Percentiles rank a stretch among this genome's conserved stretches.
These are phyloP conservation scores for Pseudochirops corinnae DNA, from an alignment of 2,797 vertebrate genomes.

Conservation along the genomic window DNA sequence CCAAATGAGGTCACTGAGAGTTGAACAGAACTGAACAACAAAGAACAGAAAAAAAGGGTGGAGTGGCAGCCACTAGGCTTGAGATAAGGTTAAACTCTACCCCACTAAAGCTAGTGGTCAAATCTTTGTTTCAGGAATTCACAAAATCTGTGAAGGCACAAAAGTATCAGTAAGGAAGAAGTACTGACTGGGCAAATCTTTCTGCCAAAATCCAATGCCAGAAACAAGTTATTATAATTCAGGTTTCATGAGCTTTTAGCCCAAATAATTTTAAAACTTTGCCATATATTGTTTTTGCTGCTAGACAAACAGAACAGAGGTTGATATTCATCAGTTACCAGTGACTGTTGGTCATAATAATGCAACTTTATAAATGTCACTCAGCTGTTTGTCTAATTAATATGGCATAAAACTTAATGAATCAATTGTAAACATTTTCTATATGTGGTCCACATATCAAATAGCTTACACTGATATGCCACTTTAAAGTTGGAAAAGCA, in stretches of 20 bases:
- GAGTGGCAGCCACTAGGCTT: slow-evolving; percentile 14
- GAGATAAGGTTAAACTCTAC: slow-evolving; percentile 29
- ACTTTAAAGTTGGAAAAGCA: not conserved
- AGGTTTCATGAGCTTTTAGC: slow-evolving; percentile 33
- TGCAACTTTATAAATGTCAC: slow-evolving; percentile 77
- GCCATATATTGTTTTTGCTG: slow-evolving; percentile 39
- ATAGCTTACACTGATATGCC: not conserved
- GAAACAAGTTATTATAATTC: slow-evolving; percentile 53
- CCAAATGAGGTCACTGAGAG: not conserved
- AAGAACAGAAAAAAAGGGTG: not conserved
- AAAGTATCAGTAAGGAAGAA: slow-evolving; percentile 37
- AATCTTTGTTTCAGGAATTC: not conserved
- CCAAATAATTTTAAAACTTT: slow-evolving; percentile 50
- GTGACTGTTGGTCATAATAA: slow-evolving; percentile 65
- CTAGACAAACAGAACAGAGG: slow-evolving; percentile 32
- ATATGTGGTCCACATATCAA: slow-evolving; percentile 46
- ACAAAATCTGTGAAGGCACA: not conserved
- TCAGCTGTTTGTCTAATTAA: slow-evolving; percentile 74
- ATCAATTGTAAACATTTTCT: slow-evolving; percentile 76
- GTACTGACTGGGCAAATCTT: not conserved
- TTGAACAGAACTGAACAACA: not conserved
- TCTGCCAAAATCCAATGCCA: slow-evolving; percentile 30
- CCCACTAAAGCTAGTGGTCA: not conserved
- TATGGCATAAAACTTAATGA: slow-evolving; percentile 63
- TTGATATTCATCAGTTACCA: slow-evolving; percentile 37